Evolutionary conservation across 2,888 invertebrate genomes (phyloP), one percentile per base, ranked within the genome.

Genomic region (Schrankia costaestrigalis): DNA sequence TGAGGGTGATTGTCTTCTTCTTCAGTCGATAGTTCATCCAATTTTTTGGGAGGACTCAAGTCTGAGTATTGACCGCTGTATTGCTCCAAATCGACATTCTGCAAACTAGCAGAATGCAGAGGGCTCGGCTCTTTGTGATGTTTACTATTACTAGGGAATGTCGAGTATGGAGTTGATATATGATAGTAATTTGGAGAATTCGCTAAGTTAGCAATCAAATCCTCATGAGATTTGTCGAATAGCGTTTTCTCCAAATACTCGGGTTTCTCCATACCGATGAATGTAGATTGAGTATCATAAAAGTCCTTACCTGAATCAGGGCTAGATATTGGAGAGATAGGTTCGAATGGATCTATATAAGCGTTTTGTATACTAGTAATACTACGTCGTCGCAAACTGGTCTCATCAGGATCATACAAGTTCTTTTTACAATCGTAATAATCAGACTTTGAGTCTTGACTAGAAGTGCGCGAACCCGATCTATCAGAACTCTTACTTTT

Each of bases 371-470:
- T 71, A 39, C 79, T 78, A 7, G 78, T 66, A 6, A 70, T 60
- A 51, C 82, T 83, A 29, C 79, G 80, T 9, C 80, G 71, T 38
- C 77, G 57, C 23, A 72, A 53, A 28, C 61, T 59, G 4, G 75
- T 62, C 19, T 85, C 83, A 19, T 81, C 81, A 9, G 73, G 71
- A 26, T 88, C 88, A 38, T 85, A 87, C 25, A 80, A 58, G 49
- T 76, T 81, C 60, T 84, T 89, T 74, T 91, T 92, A 12, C 91
- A 90, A 53, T 93, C 93, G 56, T 91, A 92, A 62, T 92, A 91
- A 69, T 93, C 93, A 23, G 92, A 92, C 60, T 91, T 92, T n/a
- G 92, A 93, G 63, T 93, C 93, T 52, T 91, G 89, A 60, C 93
- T 93, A 0, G 93, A 93, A 1, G 92, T 92, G 28, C 92, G 83